Base-by-base conservation (phyloP, 2,888 invertebrate genomes). In the Syrphus vitripennis region DNA sequence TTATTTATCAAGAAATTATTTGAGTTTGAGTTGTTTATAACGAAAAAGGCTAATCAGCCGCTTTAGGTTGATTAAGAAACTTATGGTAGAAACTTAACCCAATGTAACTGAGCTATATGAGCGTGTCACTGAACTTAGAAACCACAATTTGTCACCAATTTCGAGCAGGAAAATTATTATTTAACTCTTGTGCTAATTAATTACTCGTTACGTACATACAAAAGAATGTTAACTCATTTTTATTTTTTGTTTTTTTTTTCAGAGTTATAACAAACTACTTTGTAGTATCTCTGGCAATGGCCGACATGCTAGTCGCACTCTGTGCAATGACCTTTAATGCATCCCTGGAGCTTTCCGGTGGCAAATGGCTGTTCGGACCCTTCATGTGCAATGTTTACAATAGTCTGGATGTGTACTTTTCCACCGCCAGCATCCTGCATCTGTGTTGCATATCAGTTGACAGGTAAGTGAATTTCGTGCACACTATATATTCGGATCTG, bases 381-480 rank as follows among this genome's bases (percentile, higher is more conserved):
- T 96, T 97, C 90, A 97, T 98, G 96, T 98, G 98, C 92, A 98
- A 98, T 92, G 97, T 98, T 16, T 99, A 98, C 97, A 98, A 98
- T 92, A 97, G 98, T 1, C 94, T 98, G 88, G 98, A 99, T 92
- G 98, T 99, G 1, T 97, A 98, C 90, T 98, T 98, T 91, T 97
- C 96, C 89, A 98, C 96, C 1, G 98, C 98, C 0, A 98, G 98
- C 14, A 98, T 98, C 77, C 94, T 98, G 21, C 98, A 99, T 93
- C 93, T 99, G 72, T 98, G 98, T 92, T 98, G 98, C 92, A 98
- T 97, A 89, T 96, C 96, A 89, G 97, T 97, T 34, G 97, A 97
- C 90, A 93, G 95, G 89, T 94, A 93, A 90, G 90, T 77, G 71
- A 72, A 67, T 42, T n/a, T 72, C 76, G 59, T 69, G 59, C 55